Base-by-base conservation (phyloP, 2,888 invertebrate species). In the Melanchra persicariae region DNA sequence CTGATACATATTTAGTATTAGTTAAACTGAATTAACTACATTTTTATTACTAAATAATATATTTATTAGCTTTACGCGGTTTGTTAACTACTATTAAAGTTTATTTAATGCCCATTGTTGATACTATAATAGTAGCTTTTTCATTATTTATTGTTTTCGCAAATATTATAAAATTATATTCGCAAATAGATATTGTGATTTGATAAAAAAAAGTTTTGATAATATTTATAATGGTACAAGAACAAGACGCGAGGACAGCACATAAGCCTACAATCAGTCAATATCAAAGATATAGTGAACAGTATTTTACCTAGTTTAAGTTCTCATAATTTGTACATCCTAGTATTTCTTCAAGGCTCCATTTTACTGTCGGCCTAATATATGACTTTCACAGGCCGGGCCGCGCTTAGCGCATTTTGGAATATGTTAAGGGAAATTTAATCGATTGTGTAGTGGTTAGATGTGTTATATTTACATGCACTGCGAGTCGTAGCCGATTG, bases 21-120 rank as follows among this genome's bases (percentile, higher is more conserved):
- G 43, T 66, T 66, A 70, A 58, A 73, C 51, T 58, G 43, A 76
- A 60, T 26, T 61, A 70, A 57, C 26, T 59, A 58, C 8, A 43
- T 69, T 70, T 67, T 51, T 71, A 70, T 43, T 62, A 67, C 9
- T 65, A 70, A 68, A 65, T 80, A 73, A 70, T 77, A 75, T 77
- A 75, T 75, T 78, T 68, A 54, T 75, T 79, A 81, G 80, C 80
- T 85, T 77, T 74, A 84, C 55, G 85, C 83, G 85, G 85, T 85
- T 85, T 85, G 86, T 85, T 85, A 86, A 85, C 83, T 85, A 83
- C 81, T 83, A 84, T 75, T 72, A 68, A 82, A 81, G 77, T 72
- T 78, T 85, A 79, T 79, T 75, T 73, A 74, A 74, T 79, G 52
- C 75, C 67, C 66, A 58, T 70, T 54, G 62, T 75, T 74, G 40